Evolutionary conservation across 2,797 vertebrate species (phyloP).

Genomic region (Acomys russatus): DNA sequence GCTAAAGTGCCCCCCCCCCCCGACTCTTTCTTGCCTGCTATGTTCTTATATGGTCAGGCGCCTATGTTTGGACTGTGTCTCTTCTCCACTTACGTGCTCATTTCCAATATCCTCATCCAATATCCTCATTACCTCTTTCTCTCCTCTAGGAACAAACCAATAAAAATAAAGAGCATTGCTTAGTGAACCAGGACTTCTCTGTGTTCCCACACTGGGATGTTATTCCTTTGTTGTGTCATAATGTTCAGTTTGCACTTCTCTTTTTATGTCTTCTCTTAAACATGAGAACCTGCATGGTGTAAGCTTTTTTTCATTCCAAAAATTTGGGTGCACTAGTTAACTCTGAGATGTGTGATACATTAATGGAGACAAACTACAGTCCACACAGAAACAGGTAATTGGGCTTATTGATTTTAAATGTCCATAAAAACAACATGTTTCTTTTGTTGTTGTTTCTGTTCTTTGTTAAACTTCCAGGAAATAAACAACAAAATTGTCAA

Average conservation of each 20-base stretch:
- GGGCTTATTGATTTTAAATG: background rate
- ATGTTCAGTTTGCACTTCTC: background rate
- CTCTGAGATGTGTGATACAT: background rate
- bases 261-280: background rate
- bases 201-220: background rate
- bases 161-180: background rate
- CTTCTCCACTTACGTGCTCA: background rate
- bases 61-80: background rate
- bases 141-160: background rate
- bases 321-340: background rate
- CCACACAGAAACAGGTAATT: background rate
- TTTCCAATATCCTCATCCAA: background rate
- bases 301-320: background rate
- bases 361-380: background rate
- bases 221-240: background rate
- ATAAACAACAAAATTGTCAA: background rate
- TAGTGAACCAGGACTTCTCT: background rate
- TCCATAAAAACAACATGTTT: background rate
- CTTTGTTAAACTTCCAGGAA: background rate
- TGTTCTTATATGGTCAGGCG: background rate
- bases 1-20: background rate
- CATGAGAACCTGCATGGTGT: background rate
- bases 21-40: background rate
- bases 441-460: background rate
- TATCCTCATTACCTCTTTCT: background rate